These are phyloP conservation scores for Drosophila sp. DNA, from an alignment of 1,140 invertebrate species.

Conservation along the genomic window DNA sequence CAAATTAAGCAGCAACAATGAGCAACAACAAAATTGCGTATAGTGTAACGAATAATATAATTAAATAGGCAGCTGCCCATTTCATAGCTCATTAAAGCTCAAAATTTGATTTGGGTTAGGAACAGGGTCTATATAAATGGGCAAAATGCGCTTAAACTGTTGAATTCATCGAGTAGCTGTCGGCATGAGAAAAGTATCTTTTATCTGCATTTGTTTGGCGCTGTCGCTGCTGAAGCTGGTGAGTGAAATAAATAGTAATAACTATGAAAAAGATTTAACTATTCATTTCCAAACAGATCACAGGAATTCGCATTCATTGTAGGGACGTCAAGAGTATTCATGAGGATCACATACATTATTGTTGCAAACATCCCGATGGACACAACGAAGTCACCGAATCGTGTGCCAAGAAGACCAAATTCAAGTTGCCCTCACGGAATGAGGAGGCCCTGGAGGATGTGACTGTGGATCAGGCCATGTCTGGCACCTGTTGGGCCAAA, in stretches of 20 bases:
- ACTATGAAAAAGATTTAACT: too few relatives aligned
- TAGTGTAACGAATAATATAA: too few relatives aligned
- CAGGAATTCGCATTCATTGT: slow-evolving; percentile 44
- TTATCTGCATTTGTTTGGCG: not conserved
- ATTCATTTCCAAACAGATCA: slow-evolving; percentile 10
- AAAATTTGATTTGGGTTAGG: slow-evolving; percentile 30
- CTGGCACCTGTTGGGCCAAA: slow-evolving; percentile 62
- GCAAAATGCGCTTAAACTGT: not conserved
- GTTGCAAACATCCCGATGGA: slow-evolving; percentile 72
- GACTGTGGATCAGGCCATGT: slow-evolving; percentile 64
- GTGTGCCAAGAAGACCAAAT: slow-evolving; percentile 62
- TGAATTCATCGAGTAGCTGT: not conserved
- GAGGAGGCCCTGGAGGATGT: slow-evolving; percentile 71
- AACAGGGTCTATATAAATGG: slow-evolving; percentile 24
- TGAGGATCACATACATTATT: slow-evolving; percentile 74
- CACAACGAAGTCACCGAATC: slow-evolving; percentile 62
- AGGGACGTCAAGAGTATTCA: slow-evolving; percentile 54
- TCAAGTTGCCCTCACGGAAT: slow-evolving; percentile 38
- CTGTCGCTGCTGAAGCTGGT: slow-evolving; percentile 16
- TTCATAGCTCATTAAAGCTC: slow-evolving; percentile 43
- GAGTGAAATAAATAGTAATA: not conserved
- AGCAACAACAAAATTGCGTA: too few relatives aligned
- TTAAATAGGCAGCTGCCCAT: slow-evolving; percentile 30
- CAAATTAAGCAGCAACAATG: too few relatives aligned
- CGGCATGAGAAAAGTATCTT: slow-evolving; percentile 11